phyloP scores from a whole-genome alignment of 2,113 vertebrate species.

The Barnardius zonarius region DNA sequence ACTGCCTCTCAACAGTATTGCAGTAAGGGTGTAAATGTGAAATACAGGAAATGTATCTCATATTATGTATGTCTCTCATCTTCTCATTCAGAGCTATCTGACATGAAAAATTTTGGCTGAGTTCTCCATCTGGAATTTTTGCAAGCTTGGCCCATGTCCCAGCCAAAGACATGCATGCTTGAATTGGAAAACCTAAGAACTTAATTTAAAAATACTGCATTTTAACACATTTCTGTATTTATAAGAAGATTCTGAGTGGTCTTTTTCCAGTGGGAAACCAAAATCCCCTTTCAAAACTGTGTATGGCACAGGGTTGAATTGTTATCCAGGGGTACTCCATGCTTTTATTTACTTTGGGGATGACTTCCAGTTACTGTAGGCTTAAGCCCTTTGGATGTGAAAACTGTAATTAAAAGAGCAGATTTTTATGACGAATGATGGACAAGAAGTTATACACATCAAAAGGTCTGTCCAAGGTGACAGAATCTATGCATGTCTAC shows the following conservation, averaged over 20 bases:
- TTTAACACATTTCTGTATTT: not conserved
- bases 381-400: not conserved
- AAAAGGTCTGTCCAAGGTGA: not conserved
- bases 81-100: not conserved
- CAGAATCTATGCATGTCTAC: not conserved
- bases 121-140: not conserved
- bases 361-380: not conserved
- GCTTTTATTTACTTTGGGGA: not conserved
- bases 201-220: not conserved
- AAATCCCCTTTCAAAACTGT: not conserved
- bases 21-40: not conserved
- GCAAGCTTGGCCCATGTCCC: not conserved
- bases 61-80: not conserved
- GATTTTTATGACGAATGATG: not conserved
- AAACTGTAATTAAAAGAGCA: not conserved
- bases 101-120: not conserved
- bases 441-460: not conserved
- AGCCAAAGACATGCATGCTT: not conserved
- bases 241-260: not conserved
- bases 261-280: not conserved
- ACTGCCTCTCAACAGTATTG: not conserved
- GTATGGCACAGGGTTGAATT: not conserved
- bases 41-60: not conserved
- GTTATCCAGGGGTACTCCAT: not conserved
- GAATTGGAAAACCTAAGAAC: not conserved